Conservation (phyloP, 2,888 invertebrate genomes). For the Synergus japonicus region DNA sequence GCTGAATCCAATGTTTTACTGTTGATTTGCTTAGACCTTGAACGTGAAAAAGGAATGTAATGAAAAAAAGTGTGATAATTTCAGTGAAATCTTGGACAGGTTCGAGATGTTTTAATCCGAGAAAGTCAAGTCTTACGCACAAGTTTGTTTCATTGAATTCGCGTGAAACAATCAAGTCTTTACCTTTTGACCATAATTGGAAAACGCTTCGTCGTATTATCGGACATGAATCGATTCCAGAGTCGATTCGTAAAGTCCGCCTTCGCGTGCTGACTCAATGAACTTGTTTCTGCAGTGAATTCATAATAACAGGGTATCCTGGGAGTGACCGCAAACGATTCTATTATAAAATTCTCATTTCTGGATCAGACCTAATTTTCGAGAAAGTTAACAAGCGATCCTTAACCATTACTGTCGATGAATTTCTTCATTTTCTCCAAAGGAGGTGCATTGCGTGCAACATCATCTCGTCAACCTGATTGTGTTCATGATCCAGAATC, state of each 20-base stretch:
- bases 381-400: constrained; percentile 50
- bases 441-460: constrained; percentile 29
- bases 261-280: constrained; percentile 49
- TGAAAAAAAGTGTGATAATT: neutral
- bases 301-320: constrained; percentile 52
- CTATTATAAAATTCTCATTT: constrained; percentile 48
- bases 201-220: constrained; percentile 48
- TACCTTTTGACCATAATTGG: constrained; percentile 47
- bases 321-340: constrained; percentile 52
- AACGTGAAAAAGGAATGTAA: neutral
- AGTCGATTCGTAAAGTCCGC: constrained; percentile 49
- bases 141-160: constrained; percentile 12
- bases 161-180: constrained; percentile 44
- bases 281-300: constrained; percentile 49
- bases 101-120: neutral
- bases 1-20: neutral
- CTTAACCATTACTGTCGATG: constrained; percentile 45
- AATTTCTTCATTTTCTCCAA: constrained; percentile 50
- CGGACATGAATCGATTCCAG: constrained; percentile 50
- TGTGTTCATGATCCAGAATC: constrained; percentile 35
- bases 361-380: constrained; percentile 54
- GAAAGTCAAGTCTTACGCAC: neutral
- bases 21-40: neutral
- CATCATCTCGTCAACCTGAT: constrained; percentile 36
- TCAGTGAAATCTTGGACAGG: neutral